Evolutionary conservation across 2,797 vertebrate species (phyloP), one percentile per base, ranked within the genome.

Genomic region (Gadopsis bispinosus): DNA sequence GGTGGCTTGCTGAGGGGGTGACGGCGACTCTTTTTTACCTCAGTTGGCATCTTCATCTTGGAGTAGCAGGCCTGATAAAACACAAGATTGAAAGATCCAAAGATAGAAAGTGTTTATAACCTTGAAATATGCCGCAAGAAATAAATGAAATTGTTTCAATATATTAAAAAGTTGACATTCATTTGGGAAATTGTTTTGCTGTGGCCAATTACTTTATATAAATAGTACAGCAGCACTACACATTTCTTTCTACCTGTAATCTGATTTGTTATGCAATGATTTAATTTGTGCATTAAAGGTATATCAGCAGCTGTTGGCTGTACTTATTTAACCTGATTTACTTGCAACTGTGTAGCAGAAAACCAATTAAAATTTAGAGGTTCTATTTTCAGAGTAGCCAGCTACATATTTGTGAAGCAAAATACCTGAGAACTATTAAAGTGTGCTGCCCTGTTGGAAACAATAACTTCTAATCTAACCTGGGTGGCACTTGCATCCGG

Each of bases 1-100:
- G 98, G 98, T 0, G 98, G 98, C 48, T 97, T 97, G 85, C 96
- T 97, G 89, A 99, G 91, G 0, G 98, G 98, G 80, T 99, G 98
- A 7, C 98, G 96, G 0, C 98, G 95, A 79, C 98, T 99, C 93
- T 98, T 99, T 83, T 97, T 99, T 58, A 99, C 97, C 88, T 97
- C 96, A 77, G 96, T 95, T 81, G 96, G 96, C 89, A 97, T 92
- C 93, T 97, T 98, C 89, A 96, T 83, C 80, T 97, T 97, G 19
- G 96, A 88, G 85, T 96, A 98, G 9, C 93, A 91, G 7, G 94
- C 69, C 10, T 87, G 62, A 53, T 2, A 53, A 73, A 83, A 71
- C 10, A 77, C 8, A 79, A 37, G 0, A 43, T 54, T 47, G 13
- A 45, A 45, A 26, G 26, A 26, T 26, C 1, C 43, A 45, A 41